Evolutionary conservation across 2,888 invertebrate species (phyloP), one percentile per base, ranked within the genome.

Genomic region (Epicampocera succincta): DNA sequence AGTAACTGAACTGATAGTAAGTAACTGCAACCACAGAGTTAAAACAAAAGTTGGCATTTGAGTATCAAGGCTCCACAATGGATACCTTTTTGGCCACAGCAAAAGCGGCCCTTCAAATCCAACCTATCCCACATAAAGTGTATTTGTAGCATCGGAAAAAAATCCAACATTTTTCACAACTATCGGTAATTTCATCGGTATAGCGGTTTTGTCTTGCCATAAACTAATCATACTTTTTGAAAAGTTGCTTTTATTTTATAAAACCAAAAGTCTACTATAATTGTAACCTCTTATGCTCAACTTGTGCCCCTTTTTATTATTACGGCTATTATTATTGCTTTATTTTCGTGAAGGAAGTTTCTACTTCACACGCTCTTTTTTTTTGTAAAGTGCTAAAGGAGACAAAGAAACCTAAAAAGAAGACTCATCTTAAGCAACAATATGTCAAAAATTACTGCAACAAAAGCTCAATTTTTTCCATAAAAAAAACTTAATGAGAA

Each of bases 381-480:
- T 74, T 9, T 15, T 12, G 5, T 17, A 44, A 56, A 69, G 33
- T 33, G 33, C 33, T 9, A 33, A 33, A 56, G 61, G 17, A 72
- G 71, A 71, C 52, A 54, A 38, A 50, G 13, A 38, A 48, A 61
- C 12, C 25, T 63, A 44, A 40, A 46, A 48, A 42, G 63, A 72
- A 17, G 50, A 58, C 71, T 72, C 38, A 58, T 72, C 50, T 52
- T 58, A 60, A 76, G 78, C 82, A 82, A 82, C 82, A 82, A 82
- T 82, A 82, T 82, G 78, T 78, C 74, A 82, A 82, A 82, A 82
- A 82, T 82, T 78, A 60, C 74, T 66, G 54, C 15, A 74, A 78
- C 66, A 82, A 82, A 74, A 65, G 65, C 46, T 29, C 50, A 61
- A 38, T 29, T 71, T 80, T 54, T 58, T 13, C 38, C 42, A 29